Evolutionary conservation across 1,140 invertebrate genomes (phyloP).

Genomic region (Drosophila yakuba): DNA sequence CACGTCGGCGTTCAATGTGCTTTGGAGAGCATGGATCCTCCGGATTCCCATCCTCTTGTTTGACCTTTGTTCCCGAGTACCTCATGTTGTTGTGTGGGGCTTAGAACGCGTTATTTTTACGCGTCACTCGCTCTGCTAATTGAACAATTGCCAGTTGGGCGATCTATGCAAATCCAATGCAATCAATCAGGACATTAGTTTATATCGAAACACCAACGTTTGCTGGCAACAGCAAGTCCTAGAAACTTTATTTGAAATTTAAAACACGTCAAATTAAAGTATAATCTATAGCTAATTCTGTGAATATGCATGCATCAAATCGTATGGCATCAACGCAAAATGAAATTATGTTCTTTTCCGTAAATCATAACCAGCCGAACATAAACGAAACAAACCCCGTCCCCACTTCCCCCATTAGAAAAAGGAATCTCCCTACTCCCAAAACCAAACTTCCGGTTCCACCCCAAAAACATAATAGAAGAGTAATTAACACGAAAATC

Average conservation of each 20-base stretch:
- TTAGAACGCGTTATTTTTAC: slow-evolving; percentile 58
- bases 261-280: too few relatives aligned
- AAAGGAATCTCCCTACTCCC: slow-evolving; percentile 4
- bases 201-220: background rate
- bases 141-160: slow-evolving; percentile 71
- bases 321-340: background rate
- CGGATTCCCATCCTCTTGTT: slow-evolving; percentile 18
- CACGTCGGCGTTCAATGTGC: slow-evolving; percentile 31
- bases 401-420: slow-evolving; percentile 18
- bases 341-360: slow-evolving; percentile 4
- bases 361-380: background rate
- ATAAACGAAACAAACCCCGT: slow-evolving; percentile 1
- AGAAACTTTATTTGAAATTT: too few relatives aligned
- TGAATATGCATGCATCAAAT: too few relatives aligned
- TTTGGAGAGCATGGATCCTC: slow-evolving; percentile 29
- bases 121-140: slow-evolving; percentile 65
- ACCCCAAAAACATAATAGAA: slow-evolving; percentile 67
- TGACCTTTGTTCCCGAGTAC: slow-evolving; percentile 22
- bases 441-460: slow-evolving; percentile 46
- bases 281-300: too few relatives aligned
- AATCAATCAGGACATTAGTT: slow-evolving; percentile 1
- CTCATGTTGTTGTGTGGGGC: slow-evolving; percentile 24
- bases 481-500: slow-evolving; percentile 82
- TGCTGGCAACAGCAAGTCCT: too few relatives aligned
- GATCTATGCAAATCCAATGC: background rate